A percentile compares a stretch with the other conserved stretches of the same genome.
phyloP scores from a whole-genome alignment of 2,113 vertebrate genomes.

The Sciurus niger region DNA sequence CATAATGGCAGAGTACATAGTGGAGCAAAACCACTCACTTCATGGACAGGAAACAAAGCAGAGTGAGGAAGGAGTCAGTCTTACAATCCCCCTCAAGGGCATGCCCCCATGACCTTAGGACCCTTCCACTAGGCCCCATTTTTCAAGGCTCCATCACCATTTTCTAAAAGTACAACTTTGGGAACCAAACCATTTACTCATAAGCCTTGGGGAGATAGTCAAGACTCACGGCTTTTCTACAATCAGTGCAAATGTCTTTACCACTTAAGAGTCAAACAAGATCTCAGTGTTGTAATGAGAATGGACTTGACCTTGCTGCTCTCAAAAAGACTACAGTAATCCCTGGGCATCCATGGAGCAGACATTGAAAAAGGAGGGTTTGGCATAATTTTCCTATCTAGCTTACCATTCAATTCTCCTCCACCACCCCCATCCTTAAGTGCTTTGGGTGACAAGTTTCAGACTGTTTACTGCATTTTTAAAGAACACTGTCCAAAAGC shows the following conservation, averaged over 20 bases:
- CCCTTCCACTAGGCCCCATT: no score
- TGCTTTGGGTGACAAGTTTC: not conserved
- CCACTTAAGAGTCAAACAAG: not conserved
- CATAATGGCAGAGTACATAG: not conserved
- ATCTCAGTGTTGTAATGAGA: not conserved
- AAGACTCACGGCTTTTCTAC: not conserved
- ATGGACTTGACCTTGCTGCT: not conserved
- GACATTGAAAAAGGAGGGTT: not conserved
- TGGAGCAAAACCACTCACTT: not conserved
- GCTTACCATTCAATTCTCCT: not conserved
- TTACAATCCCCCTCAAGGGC: not conserved
- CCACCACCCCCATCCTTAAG: not conserved
- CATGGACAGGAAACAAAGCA: no score
- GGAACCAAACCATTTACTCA: not conserved
- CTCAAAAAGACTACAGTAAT: not conserved
- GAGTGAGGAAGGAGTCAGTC: not conserved
- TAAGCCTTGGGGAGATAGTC: not conserved
- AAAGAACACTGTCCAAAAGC: not conserved
- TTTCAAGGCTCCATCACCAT: not conserved
- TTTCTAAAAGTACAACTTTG: not conserved
- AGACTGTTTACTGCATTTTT: not conserved
- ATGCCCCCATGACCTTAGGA: not conserved
- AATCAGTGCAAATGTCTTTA: not conserved
- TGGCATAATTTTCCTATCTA: not conserved
- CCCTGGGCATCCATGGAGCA: not conserved